Percentiles rank a stretch among this genome's conserved stretches.
Conservation (phyloP, 2,797 vertebrate genomes). For the Amblyopsis hoosieri region DNA sequence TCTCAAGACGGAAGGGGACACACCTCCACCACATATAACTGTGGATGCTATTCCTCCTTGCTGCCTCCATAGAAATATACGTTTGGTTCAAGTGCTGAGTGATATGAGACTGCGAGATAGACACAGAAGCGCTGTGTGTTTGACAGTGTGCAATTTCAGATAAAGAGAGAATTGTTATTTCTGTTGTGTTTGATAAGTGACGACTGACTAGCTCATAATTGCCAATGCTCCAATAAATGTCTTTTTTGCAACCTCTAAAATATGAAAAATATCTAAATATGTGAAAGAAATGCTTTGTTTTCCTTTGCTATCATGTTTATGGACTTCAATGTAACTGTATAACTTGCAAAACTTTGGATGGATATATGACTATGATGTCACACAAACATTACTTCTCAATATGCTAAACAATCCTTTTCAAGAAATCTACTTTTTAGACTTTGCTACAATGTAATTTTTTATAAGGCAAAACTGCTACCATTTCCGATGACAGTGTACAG, state of each 20-base stretch:
- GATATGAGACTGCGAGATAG: slow-evolving; percentile 56
- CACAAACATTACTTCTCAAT: slow-evolving; percentile 67
- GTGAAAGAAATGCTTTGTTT: slow-evolving; percentile 20
- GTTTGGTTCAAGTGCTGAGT: slow-evolving; percentile 70
- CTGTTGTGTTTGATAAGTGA: slow-evolving; percentile 42
- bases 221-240: slow-evolving; percentile 52
- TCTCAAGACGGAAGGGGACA: slow-evolving; percentile 57
- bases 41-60: slow-evolving; percentile 58
- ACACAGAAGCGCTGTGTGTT: slow-evolving; percentile 31
- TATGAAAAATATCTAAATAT: slow-evolving; percentile 1
- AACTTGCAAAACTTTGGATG: slow-evolving; percentile 38
- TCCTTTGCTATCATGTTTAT: slow-evolving; percentile 38
- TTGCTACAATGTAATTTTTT: slow-evolving; percentile 67
- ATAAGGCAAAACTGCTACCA: slow-evolving; percentile 75
- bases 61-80: slow-evolving; percentile 64
- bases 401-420: slow-evolving; percentile 63
- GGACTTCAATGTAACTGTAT: slow-evolving; percentile 13
- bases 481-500: slow-evolving; percentile 72
- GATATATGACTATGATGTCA: slow-evolving; percentile 54
- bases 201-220: slow-evolving; percentile 60
- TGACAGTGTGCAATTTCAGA: slow-evolving; percentile 59
- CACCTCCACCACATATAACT: slow-evolving; percentile 64
- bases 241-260: slow-evolving; percentile 28
- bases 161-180: slow-evolving; percentile 57
- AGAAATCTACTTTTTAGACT: slow-evolving; percentile 65